phyloP scores from a whole-genome alignment of 2,113 vertebrate genomes.

The Tenebrosternarchus preto region DNA sequence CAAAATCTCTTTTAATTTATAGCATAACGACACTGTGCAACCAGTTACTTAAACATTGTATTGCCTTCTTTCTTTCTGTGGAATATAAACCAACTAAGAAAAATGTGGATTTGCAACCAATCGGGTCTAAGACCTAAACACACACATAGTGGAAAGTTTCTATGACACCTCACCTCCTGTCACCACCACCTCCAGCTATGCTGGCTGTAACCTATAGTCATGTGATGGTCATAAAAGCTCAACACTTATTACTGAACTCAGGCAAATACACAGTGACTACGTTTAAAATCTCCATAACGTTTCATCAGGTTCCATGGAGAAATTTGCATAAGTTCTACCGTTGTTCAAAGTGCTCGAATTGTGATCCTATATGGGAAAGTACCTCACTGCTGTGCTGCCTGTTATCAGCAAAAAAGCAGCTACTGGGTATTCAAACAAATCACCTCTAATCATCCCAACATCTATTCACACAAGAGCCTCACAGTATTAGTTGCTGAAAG shows the following conservation, averaged over 20 bases:
- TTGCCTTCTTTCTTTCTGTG: too few species aligned
- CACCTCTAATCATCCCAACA: not conserved
- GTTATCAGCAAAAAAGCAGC: not conserved
- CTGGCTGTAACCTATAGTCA: not conserved
- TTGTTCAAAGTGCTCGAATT: conserved; percentile 36
- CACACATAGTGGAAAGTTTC: too few species aligned
- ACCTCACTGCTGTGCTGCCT: not conserved
- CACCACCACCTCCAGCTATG: not conserved
- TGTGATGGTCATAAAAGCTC: not conserved
- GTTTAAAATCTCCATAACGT: conserved; percentile 13
- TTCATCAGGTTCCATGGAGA: not conserved
- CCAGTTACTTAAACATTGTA: too few species aligned
- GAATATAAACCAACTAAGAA: too few species aligned
- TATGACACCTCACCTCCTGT: too few species aligned
- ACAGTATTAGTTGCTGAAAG: too few species aligned
- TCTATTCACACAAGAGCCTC: not conserved
- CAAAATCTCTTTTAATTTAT: too few species aligned
- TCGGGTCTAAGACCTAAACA: too few species aligned
- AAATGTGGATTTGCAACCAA: too few species aligned
- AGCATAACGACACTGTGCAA: too few species aligned
- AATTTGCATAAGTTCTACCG: conserved; percentile 58
- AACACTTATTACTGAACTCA: not conserved
- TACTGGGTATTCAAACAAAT: not conserved
- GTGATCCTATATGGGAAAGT: conserved; percentile 7
- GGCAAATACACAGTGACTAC: conserved; percentile 47